phyloP scores from a whole-genome alignment of 2,888 invertebrate genomes.

The Tinea trinotella region DNA sequence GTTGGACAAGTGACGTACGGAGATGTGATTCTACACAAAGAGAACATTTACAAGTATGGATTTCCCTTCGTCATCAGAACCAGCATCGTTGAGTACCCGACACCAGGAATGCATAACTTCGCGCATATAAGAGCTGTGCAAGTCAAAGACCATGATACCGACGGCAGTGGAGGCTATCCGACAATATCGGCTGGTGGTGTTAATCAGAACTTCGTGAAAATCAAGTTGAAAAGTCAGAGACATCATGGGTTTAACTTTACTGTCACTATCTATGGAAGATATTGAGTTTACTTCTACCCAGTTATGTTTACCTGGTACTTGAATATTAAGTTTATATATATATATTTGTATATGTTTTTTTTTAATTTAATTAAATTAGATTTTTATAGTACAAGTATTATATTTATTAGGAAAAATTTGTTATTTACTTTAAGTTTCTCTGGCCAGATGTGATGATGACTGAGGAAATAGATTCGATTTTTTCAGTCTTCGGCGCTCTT shows the following conservation, averaged over 20 bases:
- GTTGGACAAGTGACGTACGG: slow-evolving; percentile 48
- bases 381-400: not conserved
- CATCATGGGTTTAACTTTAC: slow-evolving; percentile 55
- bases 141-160: slow-evolving; percentile 45
- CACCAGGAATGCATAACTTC: slow-evolving; percentile 45
- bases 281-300: slow-evolving; percentile 27
- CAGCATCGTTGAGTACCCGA: slow-evolving; percentile 47
- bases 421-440: too few species aligned
- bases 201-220: slow-evolving; percentile 52
- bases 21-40: slow-evolving; percentile 46
- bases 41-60: slow-evolving; percentile 49
- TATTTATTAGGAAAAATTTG: too few species aligned
- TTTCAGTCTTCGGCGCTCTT: too few species aligned
- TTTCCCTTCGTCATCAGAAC: slow-evolving; percentile 49
- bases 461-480: too few species aligned
- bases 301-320: slow-evolving; percentile 28
- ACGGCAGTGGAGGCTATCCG: slow-evolving; percentile 52
- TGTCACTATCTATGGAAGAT: slow-evolving; percentile 55
- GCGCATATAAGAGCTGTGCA: slow-evolving; percentile 48
- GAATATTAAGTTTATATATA: too few species aligned
- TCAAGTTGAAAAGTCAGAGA: slow-evolving; percentile 58
- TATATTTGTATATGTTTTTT: too few species aligned
- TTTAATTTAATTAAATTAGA: slow-evolving; percentile 1
- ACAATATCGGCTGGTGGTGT: slow-evolving; percentile 52
- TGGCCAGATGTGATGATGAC: too few species aligned